Conservation (phyloP, 2,888 invertebrate species). For the Plagiodera versicolora region DNA sequence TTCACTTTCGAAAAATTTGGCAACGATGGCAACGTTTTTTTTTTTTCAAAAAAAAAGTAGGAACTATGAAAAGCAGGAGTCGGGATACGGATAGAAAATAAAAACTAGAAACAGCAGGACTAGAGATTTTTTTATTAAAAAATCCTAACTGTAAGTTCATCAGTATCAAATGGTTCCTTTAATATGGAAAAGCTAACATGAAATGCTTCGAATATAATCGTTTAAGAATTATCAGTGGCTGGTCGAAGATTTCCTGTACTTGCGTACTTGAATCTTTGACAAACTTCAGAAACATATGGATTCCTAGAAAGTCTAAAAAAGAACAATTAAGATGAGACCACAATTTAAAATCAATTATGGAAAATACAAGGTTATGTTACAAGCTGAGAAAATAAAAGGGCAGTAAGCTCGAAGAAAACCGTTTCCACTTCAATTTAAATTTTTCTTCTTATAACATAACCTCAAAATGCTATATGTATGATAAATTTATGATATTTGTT, state of each 20-base stretch:
- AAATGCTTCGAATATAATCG: slow-evolving; percentile 49
- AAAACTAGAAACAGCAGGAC: slow-evolving; percentile 62
- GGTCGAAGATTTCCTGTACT: slow-evolving; percentile 16
- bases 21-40: not conserved
- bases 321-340: slow-evolving; percentile 49
- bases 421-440: slow-evolving; percentile 5
- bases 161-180: slow-evolving; percentile 63
- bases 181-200: slow-evolving; percentile 62
- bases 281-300: slow-evolving; percentile 39
- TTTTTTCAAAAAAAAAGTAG: slow-evolving; percentile 16
- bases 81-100: slow-evolving; percentile 30
- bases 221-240: slow-evolving; percentile 29
- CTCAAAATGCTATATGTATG: slow-evolving; percentile 30
- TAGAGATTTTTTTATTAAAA: slow-evolving; percentile 65
- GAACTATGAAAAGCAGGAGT: slow-evolving; percentile 18
- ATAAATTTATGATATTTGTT: slow-evolving; percentile 28
- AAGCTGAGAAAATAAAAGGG: slow-evolving; percentile 31
- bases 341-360: slow-evolving; percentile 46
- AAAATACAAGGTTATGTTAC: slow-evolving; percentile 42
- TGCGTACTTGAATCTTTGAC: slow-evolving; percentile 18
- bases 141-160: slow-evolving; percentile 60
- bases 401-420: slow-evolving; percentile 7
- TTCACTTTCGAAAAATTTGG: slow-evolving; percentile 14
- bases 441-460: slow-evolving; percentile 17
- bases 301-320: slow-evolving; percentile 47